Conservation (phyloP, 2,113 vertebrate genomes). For the Psephotus haematonotus region DNA sequence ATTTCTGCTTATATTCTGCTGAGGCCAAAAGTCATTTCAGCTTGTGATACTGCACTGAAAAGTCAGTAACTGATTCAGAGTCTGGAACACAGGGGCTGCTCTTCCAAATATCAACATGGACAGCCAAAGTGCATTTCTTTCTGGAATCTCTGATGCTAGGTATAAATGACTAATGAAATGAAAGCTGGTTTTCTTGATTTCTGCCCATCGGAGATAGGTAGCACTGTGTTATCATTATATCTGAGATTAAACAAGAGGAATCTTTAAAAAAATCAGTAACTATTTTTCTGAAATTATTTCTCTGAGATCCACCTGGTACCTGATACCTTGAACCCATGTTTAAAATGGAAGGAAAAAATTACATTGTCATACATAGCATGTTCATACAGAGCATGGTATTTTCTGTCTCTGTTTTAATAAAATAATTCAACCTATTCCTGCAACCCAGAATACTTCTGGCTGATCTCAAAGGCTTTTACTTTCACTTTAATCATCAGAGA, state of each 20-base stretch:
- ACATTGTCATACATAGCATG: not conserved
- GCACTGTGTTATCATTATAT: not conserved
- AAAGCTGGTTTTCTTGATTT: not conserved
- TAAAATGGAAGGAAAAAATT: not conserved
- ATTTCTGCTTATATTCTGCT: not conserved
- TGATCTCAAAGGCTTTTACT: not conserved
- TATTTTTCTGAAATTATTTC: not conserved
- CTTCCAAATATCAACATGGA: not conserved
- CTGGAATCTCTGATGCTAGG: not conserved
- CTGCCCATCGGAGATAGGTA: not conserved
- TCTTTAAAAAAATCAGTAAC: not conserved
- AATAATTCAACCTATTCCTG: not conserved
- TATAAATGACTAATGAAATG: not conserved
- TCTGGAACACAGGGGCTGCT: not conserved
- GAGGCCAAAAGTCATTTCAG: not conserved
- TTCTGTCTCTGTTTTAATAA: not conserved
- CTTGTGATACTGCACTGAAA: not conserved
- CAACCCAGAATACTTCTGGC: not conserved
- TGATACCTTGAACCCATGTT: not conserved
- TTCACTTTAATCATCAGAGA: not conserved
- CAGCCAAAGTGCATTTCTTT: not conserved
- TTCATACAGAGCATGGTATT: not conserved
- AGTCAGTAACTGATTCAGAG: not conserved
- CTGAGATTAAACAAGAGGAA: not conserved
- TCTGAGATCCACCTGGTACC: not conserved